Evolutionary conservation across 2,888 invertebrate genomes (phyloP), one percentile per base, ranked within the genome.

Genomic region (Globia sparganii): DNA sequence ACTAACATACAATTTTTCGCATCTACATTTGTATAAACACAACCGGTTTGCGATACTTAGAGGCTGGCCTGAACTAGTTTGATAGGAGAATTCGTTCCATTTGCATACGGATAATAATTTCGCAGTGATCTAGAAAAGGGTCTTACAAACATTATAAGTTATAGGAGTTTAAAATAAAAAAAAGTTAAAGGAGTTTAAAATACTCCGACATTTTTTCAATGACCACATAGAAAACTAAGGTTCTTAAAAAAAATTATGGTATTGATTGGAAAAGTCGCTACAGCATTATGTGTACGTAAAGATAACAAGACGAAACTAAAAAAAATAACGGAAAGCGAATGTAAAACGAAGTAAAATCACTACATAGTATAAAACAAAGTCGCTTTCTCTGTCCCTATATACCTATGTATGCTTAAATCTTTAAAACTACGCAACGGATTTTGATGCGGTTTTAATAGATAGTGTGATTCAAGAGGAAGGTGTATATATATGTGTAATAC

Each of bases 21-120:
- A 72, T 75, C 37, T 37, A 81, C 82, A 72, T 75, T 83, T 81
- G 85, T 69, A 64, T 70, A 71, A 71, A 85, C 68, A 70, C 5
- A 74, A 72, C 75, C n/a, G 53, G 72, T 72, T 81, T 58, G 34
- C 59, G 49, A 69, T 70, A 40, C 46, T 43, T 61, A 72, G 28
- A 77, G 40, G 25, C 53, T 65, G 5, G 65, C 31, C 8, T 66
- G 13, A 69, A 79, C 72, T 56, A 58, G 68, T 69, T 72, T 25
- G 9, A 56, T 78, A 40, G 40, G 21, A 53, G 58, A 83, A 59
- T 72, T 81, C 46, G 53, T 72, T 59, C 68, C 34, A 83, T 68
- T 78, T 65, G 49, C 58, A n/a, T 25, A 66, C 37, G 40, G 40
- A 75, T 75, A 18, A 43, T 28, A 40, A 40, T 69, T 70, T 61